phyloP scores from a whole-genome alignment of 2,888 invertebrate species.

The Melanargia galathea region DNA sequence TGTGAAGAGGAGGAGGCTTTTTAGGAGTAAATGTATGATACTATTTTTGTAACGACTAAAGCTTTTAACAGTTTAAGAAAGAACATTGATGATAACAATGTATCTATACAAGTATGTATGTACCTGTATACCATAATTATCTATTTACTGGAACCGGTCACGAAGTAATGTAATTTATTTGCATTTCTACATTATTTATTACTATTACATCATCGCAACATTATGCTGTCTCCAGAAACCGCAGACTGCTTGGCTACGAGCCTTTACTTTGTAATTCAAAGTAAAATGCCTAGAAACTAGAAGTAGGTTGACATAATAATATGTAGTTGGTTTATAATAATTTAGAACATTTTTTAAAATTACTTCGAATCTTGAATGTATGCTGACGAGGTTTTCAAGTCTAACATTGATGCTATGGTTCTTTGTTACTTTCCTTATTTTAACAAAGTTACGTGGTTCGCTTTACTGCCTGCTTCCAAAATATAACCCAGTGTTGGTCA shows the following conservation, averaged over 20 bases:
- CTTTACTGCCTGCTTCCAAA: no score
- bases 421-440: no score
- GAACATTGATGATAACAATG: background rate
- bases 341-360: no score
- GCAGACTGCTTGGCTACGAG: constrained; percentile 18
- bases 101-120: background rate
- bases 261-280: constrained; percentile 4
- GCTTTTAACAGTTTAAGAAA: background rate
- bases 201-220: background rate
- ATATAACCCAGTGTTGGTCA: no score
- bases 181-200: background rate
- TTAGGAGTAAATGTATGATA: no score
- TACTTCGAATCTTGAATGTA: no score
- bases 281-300: constrained; percentile 2
- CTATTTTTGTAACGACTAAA: no score
- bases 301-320: background rate
- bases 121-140: background rate
- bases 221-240: constrained; percentile 12
- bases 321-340: no score
- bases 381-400: no score
- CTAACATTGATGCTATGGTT: no score
- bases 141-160: background rate
- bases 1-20: no score
- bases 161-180: constrained; percentile 5
- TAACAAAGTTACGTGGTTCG: no score